These are phyloP conservation scores for Dicycla oo DNA, from an alignment of 2,888 invertebrate genomes.

Conservation along the genomic window DNA sequence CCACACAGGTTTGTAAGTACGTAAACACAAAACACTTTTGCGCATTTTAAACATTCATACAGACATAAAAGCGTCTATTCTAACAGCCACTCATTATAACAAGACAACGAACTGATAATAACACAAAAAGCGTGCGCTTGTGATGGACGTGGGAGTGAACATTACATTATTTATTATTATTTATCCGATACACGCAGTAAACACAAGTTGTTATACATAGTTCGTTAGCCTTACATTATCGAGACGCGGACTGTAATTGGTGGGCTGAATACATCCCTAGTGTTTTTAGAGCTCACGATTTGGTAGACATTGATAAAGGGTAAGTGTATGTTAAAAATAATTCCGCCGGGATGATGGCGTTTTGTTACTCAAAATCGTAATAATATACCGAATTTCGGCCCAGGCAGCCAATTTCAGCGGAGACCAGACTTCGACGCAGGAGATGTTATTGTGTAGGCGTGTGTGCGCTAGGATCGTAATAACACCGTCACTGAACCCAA, in stretches of 20 bases:
- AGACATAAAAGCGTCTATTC: background rate
- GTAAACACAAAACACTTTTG: background rate
- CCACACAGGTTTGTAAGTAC: background rate
- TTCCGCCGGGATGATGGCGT: no score
- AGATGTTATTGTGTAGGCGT: no score
- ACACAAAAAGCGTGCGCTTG: constrained; percentile 26
- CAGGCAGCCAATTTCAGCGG: no score
- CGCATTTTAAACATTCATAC: background rate
- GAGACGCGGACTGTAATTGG: constrained; percentile 84
- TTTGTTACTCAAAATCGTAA: no score
- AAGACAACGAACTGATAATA: constrained; percentile 4
- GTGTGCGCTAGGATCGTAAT: no score
- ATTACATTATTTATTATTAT: constrained; percentile 55
- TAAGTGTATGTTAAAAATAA: no score
- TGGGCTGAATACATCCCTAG: constrained; percentile 73
- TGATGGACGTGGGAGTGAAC: constrained; percentile 37
- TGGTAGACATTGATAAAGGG: no score
- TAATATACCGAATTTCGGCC: no score
- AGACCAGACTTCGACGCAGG: no score
- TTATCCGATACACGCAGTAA: constrained; percentile 58
- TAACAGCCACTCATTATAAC: constrained; percentile 1
- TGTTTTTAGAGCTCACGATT: constrained; percentile 73
- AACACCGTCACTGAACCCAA: no score
- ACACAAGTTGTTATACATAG: constrained; percentile 68
- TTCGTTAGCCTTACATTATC: constrained; percentile 87